These are phyloP conservation scores for Thereva unica DNA, from an alignment of 2,888 invertebrate genomes.

Conservation along the genomic window DNA sequence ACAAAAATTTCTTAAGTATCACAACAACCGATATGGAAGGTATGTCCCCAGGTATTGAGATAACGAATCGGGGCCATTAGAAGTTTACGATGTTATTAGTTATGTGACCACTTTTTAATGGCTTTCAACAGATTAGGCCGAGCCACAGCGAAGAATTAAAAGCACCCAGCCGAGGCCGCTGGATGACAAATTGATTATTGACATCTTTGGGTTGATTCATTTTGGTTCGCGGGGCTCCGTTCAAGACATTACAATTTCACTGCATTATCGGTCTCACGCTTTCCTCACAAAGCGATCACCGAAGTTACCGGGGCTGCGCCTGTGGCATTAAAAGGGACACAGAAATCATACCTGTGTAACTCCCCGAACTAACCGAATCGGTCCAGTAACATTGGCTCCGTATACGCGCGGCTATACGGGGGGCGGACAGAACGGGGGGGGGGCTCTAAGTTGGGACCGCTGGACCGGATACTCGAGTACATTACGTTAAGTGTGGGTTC, in stretches of 20 bases:
- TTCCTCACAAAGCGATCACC: slow-evolving; percentile 11
- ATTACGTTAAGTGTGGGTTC: slow-evolving; percentile 30
- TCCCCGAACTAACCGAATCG: too few relatives aligned
- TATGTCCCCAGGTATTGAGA: neutral
- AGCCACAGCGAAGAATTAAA: slow-evolving; percentile 10
- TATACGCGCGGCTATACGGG: too few relatives aligned
- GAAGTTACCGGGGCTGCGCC: neutral
- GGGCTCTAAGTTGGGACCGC: neutral
- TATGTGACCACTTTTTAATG: slow-evolving; percentile 13
- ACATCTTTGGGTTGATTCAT: slow-evolving; percentile 6
- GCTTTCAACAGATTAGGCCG: slow-evolving; percentile 10
- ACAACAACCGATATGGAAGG: too few relatives aligned
- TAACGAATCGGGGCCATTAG: slow-evolving; percentile 11
- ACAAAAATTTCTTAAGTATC: too few relatives aligned
- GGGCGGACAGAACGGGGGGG: slow-evolving; percentile 4
- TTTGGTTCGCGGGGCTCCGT: neutral
- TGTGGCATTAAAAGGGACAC: slow-evolving; percentile 11
- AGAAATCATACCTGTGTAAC: too few relatives aligned
- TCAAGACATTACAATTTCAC: slow-evolving; percentile 10
- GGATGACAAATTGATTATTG: slow-evolving; percentile 31
- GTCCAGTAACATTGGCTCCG: too few relatives aligned
- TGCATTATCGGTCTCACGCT: slow-evolving; percentile 13
- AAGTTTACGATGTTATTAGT: slow-evolving; percentile 14
- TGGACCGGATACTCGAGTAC: slow-evolving; percentile 3
- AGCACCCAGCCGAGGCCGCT: neutral